Conservation (phyloP, 2,113 vertebrate genomes). For the Protomyctophum bolini region DNA sequence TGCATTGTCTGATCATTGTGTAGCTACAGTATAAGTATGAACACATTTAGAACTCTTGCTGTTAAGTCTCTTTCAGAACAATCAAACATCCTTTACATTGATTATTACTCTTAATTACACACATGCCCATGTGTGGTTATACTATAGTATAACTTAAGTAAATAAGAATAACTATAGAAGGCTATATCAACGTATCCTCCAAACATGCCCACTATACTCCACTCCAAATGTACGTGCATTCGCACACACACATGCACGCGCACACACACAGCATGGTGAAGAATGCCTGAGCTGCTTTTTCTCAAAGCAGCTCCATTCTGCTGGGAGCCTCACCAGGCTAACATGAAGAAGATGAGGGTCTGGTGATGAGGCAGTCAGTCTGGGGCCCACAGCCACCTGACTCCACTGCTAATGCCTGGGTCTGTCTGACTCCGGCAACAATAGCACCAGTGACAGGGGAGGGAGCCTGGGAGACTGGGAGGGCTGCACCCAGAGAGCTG, state of each 20-base stretch:
- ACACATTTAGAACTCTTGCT: too few relatives aligned
- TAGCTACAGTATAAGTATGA: too few relatives aligned
- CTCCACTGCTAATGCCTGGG: slow-evolving; percentile 48
- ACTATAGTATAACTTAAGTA: too few relatives aligned
- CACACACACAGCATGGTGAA: background rate
- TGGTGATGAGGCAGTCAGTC: slow-evolving; percentile 51
- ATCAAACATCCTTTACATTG: too few relatives aligned
- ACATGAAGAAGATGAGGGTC: slow-evolving; percentile 21
- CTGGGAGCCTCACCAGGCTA: background rate
- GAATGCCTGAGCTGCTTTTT: background rate
- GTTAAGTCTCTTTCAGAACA: too few relatives aligned
- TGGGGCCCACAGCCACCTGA: slow-evolving; percentile 49
- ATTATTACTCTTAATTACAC: too few relatives aligned
- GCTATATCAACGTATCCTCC: too few relatives aligned
- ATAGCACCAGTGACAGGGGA: slow-evolving; percentile 53
- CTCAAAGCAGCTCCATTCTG: background rate
- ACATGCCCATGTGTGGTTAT: too few relatives aligned
- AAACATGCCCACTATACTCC: too few relatives aligned
- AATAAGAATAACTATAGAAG: too few relatives aligned
- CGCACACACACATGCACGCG: slow-evolving; percentile 9
- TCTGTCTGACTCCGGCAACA: slow-evolving; percentile 47
- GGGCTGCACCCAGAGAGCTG: slow-evolving; percentile 29
- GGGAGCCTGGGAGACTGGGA: slow-evolving; percentile 11
- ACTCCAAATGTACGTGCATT: background rate
- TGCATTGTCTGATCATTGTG: too few relatives aligned